phyloP scores from a whole-genome alignment of 2,888 invertebrate genomes.

The Hydraecia micacea region DNA sequence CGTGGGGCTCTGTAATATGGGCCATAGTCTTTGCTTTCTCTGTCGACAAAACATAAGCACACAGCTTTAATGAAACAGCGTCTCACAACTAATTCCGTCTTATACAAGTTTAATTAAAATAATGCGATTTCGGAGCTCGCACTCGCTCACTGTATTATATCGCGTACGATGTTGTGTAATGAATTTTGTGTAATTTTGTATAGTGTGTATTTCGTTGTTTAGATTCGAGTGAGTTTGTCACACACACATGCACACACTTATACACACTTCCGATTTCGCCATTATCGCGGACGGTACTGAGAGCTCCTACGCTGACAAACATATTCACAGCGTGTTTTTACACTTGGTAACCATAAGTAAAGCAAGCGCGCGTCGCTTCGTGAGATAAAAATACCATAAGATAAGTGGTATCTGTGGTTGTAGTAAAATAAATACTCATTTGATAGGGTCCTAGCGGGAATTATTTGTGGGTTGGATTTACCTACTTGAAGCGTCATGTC shows the following conservation, averaged over 20 bases:
- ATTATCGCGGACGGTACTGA: too few relatives aligned
- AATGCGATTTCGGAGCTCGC: slow-evolving; percentile 65
- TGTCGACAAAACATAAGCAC: slow-evolving; percentile 46
- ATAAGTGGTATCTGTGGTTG: neutral
- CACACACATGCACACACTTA: too few relatives aligned
- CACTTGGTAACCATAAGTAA: too few relatives aligned
- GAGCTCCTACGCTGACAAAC: too few relatives aligned
- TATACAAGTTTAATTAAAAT: slow-evolving; percentile 73
- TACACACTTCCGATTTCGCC: too few relatives aligned
- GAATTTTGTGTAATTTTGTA: slow-evolving; percentile 22
- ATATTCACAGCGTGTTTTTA: too few relatives aligned
- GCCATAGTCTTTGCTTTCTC: slow-evolving; percentile 20
- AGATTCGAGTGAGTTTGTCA: neutral
- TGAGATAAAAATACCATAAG: neutral
- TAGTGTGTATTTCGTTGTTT: neutral
- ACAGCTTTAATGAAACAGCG: slow-evolving; percentile 52
- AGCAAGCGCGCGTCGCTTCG: too few relatives aligned
- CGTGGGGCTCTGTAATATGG: neutral
- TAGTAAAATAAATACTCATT: too few relatives aligned
- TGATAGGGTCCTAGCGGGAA: neutral
- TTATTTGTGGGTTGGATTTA: neutral
- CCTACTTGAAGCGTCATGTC: neutral
- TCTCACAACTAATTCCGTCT: slow-evolving; percentile 56
- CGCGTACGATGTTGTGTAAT: slow-evolving; percentile 44
- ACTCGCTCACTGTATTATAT: slow-evolving; percentile 53